phyloP scores from a whole-genome alignment of 2,113 vertebrate species.

The Promerops cafer region DNA sequence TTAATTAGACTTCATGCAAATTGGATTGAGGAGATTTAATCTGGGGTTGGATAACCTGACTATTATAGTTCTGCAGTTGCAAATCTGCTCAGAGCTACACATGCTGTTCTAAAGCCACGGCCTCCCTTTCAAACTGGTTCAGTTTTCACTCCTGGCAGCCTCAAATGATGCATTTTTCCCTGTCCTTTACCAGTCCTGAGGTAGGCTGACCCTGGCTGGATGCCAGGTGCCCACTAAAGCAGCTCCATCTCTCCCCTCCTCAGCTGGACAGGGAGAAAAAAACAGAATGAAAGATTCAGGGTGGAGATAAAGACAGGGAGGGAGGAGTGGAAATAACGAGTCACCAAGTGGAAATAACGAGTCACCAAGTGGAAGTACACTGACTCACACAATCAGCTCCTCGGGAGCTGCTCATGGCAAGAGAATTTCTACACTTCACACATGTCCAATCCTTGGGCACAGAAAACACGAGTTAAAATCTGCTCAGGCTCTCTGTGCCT shows the following conservation, averaged over 20 bases:
- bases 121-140: background rate
- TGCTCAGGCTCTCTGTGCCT: background rate
- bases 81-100: background rate
- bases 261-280: background rate
- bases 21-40: background rate
- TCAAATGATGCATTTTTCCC: background rate
- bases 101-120: background rate
- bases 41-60: conserved; percentile 12
- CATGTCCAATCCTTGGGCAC: background rate
- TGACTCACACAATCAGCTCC: background rate
- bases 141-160: background rate
- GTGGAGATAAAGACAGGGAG: background rate
- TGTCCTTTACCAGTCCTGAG: background rate
- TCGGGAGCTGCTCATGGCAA: background rate
- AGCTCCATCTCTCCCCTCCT: background rate
- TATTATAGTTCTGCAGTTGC: background rate
- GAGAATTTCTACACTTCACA: background rate
- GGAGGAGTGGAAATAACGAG: too few species aligned
- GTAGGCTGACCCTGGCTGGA: background rate
- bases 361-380: background rate
- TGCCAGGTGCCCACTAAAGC: background rate
- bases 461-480: background rate
- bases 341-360: background rate
- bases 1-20: conserved; percentile 58
- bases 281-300: too few species aligned